Evolutionary conservation across 1,140 invertebrate genomes (phyloP).

Genomic region (Bombus fervidus): DNA sequence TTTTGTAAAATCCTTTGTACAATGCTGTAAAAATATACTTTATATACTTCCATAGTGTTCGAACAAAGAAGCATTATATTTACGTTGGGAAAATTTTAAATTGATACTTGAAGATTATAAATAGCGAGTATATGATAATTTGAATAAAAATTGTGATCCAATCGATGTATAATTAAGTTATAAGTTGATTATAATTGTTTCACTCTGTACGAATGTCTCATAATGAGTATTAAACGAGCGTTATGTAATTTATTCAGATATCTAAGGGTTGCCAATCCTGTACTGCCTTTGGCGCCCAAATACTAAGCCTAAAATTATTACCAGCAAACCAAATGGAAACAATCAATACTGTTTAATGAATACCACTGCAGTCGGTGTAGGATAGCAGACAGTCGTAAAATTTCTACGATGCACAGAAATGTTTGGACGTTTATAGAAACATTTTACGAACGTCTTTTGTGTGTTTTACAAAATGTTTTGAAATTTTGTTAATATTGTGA

Average conservation of each 20-base stretch:
- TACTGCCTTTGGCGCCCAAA: not conserved
- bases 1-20: no score
- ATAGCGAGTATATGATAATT: not conserved
- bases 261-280: not conserved
- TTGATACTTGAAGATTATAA: no score
- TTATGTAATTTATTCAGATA: not conserved
- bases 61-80: no score
- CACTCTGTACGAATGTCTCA: not conserved
- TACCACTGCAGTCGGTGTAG: not conserved
- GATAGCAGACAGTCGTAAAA: not conserved
- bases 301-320: not conserved
- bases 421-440: not conserved
- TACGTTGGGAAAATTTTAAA: no score
- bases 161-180: not conserved
- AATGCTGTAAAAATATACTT: no score
- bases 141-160: not conserved
- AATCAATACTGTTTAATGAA: not conserved
- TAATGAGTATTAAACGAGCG: not conserved
- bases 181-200: not conserved
- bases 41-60: no score
- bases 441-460: not conserved
- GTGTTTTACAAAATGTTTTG: no score
- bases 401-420: not conserved
- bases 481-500: no score
- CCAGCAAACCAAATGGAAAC: not conserved